Percentiles rank a stretch among this genome's conserved stretches.
Evolutionary conservation across 2,797 vertebrate genomes (phyloP).

Genomic region (Tokudaia muenninki): DNA sequence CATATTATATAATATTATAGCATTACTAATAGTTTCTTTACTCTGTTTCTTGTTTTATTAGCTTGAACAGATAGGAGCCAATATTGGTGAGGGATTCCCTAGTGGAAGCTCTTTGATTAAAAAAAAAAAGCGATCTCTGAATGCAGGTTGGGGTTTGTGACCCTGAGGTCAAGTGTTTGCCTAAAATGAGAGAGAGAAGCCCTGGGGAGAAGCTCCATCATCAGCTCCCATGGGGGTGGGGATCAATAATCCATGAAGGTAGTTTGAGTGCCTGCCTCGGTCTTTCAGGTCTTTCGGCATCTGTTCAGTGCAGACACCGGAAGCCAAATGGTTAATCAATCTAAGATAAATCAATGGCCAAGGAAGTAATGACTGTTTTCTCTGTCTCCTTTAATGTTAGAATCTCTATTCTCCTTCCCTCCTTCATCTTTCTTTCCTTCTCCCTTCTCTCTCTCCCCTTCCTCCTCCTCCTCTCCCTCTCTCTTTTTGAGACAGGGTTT

Average conservation of each 20-base stretch:
- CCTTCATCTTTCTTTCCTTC: too few relatives aligned
- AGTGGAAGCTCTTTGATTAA: slow-evolving; percentile 7
- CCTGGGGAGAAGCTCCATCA: background rate
- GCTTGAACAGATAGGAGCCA: background rate
- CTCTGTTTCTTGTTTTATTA: background rate
- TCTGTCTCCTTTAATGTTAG: background rate
- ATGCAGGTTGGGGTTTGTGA: background rate
- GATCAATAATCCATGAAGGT: background rate
- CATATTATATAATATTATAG: too few relatives aligned
- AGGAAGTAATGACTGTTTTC: background rate
- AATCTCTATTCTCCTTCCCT: background rate
- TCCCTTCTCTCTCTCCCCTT: too few relatives aligned
- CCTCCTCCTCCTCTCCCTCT: accelerated
- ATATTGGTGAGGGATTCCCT: background rate
- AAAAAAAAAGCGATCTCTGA: background rate
- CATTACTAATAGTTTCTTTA: background rate
- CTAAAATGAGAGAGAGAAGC: background rate
- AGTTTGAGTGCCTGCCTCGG: background rate
- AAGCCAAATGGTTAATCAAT: background rate
- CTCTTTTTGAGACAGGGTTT: background rate
- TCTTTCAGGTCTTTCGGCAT: background rate
- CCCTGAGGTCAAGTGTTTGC: background rate
- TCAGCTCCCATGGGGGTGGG: background rate
- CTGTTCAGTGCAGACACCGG: background rate
- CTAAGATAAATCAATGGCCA: background rate